Evolutionary conservation across 2,888 invertebrate species (phyloP).

Genomic region (Rhopalosiphum nymphaeae): DNA sequence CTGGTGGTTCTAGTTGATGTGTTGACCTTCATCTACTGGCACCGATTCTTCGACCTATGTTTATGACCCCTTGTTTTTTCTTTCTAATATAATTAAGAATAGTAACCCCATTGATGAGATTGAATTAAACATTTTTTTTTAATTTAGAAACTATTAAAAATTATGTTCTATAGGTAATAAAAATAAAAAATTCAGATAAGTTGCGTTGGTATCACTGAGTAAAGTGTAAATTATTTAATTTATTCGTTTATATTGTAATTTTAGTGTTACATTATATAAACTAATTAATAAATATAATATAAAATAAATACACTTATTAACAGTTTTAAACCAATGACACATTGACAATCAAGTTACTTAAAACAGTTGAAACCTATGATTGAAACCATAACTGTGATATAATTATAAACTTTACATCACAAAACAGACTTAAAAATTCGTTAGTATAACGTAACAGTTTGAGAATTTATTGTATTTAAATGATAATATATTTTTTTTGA

Average conservation of each 20-base stretch:
- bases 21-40: conserved; percentile 63
- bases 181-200: neutral
- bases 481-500: neutral
- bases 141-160: neutral
- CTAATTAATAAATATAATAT: neutral
- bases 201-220: neutral
- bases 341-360: neutral
- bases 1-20: conserved; percentile 47
- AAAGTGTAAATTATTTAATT: neutral
- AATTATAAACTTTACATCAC: neutral
- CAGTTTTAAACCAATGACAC: neutral
- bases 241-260: neutral
- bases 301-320: neutral
- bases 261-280: neutral
- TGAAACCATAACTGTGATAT: neutral
- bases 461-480: neutral
- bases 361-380: neutral
- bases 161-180: neutral
- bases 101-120: conserved; percentile 22
- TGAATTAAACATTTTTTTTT: neutral
- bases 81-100: neutral
- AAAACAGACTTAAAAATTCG: neutral
- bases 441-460: neutral
- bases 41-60: conserved; percentile 52
- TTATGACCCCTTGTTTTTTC: conserved; percentile 49